Base-by-base conservation (phyloP, 2,797 vertebrate genomes). In the Chelon labrosus region DNA sequence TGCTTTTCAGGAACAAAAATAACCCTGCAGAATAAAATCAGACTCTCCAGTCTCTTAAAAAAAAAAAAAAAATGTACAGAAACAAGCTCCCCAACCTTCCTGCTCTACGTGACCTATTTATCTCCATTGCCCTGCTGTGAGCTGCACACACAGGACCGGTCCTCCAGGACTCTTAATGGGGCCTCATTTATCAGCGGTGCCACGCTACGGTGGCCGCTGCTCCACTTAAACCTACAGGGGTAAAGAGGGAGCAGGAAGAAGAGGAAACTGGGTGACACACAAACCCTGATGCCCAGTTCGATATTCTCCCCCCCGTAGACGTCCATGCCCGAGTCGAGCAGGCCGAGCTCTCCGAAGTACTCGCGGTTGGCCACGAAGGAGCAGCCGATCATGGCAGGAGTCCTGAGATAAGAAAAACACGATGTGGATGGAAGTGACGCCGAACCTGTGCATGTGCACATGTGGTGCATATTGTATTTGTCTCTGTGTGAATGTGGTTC, bases 281-380 rank as follows among this genome's bases (percentile, higher is more conserved):
- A 84, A 78, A 99, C 98, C 97, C 96, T 97, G 87, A 99, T 99
- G 85, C 98, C 98, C 20, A 99, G 96, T 88, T 99, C 98, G n/a
- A 99, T 97, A 79, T 99, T 99, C 90, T 99, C 98, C 70, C 98
- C 98, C 59, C 98, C 98, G 0, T 99, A 99, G 51, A 99, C 97
- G 10, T 99, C 97, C 98, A 99, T 99, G 63, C 97, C 98, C 0
- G 96, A 95, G 88, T 99, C 98, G 1, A 99, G 94, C 35, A 99
- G 94, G 7, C 98, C 98, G 0, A 99, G 94, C 80, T 99, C 95
- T 44, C 96, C 97, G 8, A 99, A 99, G 90, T 98, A 99, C 12
- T 94, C 93, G 4, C 97, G 95, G 89, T 98, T 94, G 68, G 95
- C 97, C 77, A 99, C 97, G 12, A 99, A 99, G 0, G 98, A 99